Base-by-base conservation (phyloP, 2,888 invertebrate species). In the Drosophila kanekoi region DNA sequence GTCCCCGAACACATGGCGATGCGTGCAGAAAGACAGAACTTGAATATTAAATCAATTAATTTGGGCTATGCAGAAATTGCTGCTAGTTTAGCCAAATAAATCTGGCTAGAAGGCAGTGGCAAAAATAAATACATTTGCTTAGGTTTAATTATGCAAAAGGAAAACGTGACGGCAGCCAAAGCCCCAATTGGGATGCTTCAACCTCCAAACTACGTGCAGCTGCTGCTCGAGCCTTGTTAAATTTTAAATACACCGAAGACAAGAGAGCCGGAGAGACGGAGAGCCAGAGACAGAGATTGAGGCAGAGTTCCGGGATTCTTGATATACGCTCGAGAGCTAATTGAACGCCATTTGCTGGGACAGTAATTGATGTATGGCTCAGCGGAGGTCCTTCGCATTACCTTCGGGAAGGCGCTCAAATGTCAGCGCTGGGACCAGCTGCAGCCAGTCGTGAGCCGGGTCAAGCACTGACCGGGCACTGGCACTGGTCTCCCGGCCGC, bases 351-450 rank as follows among this genome's bases (percentile, higher is more conserved):
- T 89, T 82, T 87, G 74, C 49, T 59, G 48, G 52, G 79, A 87
- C 83, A 87, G 88, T 83, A 89, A 83, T 89, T 83, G 83, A 83
- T 83, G 89, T 72, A 83, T 70, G 88, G 81, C 47, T 70, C 78
- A 58, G 63, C 48, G 16, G 49, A 43, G 63, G 28, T 48, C 23
- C 51, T 60, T 52, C 20, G 33, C 48, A 51, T 51, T 75, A 52
- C 59, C 79, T 51, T 28, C 5, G 57, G 63, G 61, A 48, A 14
- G 35, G 16, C 33, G 61, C 47, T 64, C 63, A 45, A 78, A 61
- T 88, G 72, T 69, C 68, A 65, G 72, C 33, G 35, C 41, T 32
- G 35, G 48, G 58, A n/a, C 18, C 53, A 56, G 38, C 11, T 6
- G 13, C 14, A 32, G 23, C 10, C 9, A 37, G 58, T 44, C 18